phyloP scores from a whole-genome alignment of 1,140 invertebrate genomes.

The Scylla paramamosain region DNA sequence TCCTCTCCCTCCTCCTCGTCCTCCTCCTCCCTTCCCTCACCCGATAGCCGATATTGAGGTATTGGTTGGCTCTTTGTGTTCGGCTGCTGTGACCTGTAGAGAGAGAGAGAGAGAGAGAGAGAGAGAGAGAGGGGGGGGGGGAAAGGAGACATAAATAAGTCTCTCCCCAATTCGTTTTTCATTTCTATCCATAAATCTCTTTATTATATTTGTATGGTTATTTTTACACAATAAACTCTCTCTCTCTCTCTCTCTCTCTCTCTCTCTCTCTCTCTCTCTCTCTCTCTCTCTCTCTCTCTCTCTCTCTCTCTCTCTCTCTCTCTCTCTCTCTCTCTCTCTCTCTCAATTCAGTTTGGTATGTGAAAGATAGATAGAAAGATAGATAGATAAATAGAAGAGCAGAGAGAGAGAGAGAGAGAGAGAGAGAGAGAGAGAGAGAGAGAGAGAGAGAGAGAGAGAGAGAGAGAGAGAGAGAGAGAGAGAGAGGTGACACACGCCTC shows the following conservation, averaged over 20 bases:
- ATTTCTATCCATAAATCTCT: neutral
- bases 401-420: conserved; percentile 16
- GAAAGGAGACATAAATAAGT: neutral
- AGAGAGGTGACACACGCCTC: neutral
- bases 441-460: neutral
- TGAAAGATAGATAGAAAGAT: neutral
- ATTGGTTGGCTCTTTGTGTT: too few relatives aligned
- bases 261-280: conserved; percentile 20
- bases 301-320: conserved; percentile 2
- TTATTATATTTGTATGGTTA: neutral
- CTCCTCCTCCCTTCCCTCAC: neutral
- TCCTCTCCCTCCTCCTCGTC: neutral
- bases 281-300: conserved; percentile 20
- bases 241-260: conserved; percentile 50
- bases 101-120: neutral
- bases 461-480: neutral
- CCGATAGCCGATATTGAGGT: neutral
- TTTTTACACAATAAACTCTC: conserved; percentile 52
- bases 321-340: conserved; percentile 3
- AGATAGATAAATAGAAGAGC: neutral
- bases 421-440: neutral
- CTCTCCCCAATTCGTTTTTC: neutral
- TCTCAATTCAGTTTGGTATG: neutral
- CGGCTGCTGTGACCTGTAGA: too few relatives aligned
- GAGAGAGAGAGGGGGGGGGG: neutral